phyloP scores from a whole-genome alignment of 2,888 invertebrate genomes.

The Dioctria rufipes region DNA sequence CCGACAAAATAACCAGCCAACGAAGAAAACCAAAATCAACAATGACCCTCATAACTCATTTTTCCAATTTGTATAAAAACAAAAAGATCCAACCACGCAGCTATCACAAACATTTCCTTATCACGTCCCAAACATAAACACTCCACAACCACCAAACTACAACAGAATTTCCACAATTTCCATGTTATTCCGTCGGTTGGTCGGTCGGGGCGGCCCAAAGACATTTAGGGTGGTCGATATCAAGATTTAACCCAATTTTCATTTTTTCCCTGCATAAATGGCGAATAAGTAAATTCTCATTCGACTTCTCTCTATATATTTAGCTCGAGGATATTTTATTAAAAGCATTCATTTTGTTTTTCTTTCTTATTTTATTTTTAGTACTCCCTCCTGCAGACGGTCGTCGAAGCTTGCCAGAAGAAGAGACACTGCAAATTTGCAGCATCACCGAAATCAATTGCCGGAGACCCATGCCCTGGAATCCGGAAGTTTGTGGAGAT shows the following conservation, averaged over 20 bases:
- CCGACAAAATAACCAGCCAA: background rate
- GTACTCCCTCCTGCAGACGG: constrained; percentile 94
- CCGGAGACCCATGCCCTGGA: constrained; percentile 93
- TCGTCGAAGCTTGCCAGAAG: constrained; percentile 95
- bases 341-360: constrained; percentile 52
- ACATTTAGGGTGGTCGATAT: constrained; percentile 28
- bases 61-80: constrained; percentile 37
- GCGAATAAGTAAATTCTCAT: background rate
- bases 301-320: background rate
- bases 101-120: constrained; percentile 21
- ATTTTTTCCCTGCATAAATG: constrained; percentile 28
- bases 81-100: constrained; percentile 15
- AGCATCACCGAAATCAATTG: constrained; percentile 89
- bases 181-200: constrained; percentile 2
- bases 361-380: constrained; percentile 67
- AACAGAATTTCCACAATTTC: background rate
- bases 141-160: constrained; percentile 2
- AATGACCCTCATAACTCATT: constrained; percentile 43
- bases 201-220: background rate
- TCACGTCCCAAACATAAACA: constrained; percentile 12
- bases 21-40: constrained; percentile 4
- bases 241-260: constrained; percentile 49
- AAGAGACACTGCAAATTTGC: constrained; percentile 92
- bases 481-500: constrained; percentile 95
- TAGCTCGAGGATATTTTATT: background rate